A percentile compares a stretch with the other conserved stretches of the same genome.
Conservation (phyloP, 2,797 vertebrate species). For the Spheniscus humboldti region DNA sequence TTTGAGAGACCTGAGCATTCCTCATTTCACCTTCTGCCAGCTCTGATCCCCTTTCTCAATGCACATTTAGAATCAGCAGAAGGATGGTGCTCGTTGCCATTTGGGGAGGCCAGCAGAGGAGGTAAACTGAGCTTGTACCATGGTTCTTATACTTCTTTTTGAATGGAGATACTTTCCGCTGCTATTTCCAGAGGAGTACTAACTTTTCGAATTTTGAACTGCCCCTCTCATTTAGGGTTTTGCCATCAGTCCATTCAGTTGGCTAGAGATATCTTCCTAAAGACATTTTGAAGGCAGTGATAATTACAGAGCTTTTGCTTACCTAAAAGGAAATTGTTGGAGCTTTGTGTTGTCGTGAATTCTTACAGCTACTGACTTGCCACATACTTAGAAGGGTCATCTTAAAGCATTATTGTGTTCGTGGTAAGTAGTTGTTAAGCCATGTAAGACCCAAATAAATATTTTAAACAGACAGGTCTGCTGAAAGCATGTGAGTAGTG, state of each 20-base stretch:
- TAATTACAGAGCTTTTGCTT: background rate
- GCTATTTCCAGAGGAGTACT: background rate
- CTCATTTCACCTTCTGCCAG: background rate
- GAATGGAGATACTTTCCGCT: background rate
- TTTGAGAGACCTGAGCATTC: background rate
- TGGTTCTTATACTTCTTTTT: background rate
- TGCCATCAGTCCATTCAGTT: background rate
- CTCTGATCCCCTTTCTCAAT: background rate
- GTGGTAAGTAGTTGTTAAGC: background rate
- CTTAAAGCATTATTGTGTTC: background rate
- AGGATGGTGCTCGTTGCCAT: background rate
- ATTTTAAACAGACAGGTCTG: constrained; percentile 43
- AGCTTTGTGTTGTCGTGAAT: background rate
- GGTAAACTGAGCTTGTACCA: background rate
- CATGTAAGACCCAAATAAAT: background rate
- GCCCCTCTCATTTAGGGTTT: background rate
- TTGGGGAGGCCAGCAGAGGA: background rate
- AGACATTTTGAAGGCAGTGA: background rate
- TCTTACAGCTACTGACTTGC: background rate
- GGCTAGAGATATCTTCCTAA: background rate
- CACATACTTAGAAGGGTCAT: background rate
- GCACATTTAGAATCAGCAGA: background rate
- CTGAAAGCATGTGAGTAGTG: background rate
- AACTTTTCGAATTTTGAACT: background rate
- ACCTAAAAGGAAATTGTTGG: background rate